phyloP scores from a whole-genome alignment of 2,888 invertebrate genomes.

The Melikaiella ostensackeni region DNA sequence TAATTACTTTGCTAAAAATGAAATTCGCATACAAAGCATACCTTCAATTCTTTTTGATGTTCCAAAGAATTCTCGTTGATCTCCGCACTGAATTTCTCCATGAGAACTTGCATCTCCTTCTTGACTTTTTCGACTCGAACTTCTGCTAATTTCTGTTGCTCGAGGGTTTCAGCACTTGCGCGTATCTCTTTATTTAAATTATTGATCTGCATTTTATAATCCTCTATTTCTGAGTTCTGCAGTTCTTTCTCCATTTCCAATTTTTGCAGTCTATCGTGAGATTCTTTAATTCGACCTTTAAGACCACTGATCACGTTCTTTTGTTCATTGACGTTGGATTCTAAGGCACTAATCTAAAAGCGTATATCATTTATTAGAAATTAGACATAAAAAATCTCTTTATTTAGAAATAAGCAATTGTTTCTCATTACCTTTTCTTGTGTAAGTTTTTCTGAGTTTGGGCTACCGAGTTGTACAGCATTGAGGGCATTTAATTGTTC shows the following conservation, averaged over 20 bases:
- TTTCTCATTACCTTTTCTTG: constrained; percentile 61
- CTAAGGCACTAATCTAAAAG: constrained; percentile 74
- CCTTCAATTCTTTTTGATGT: constrained; percentile 66
- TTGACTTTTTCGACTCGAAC: constrained; percentile 70
- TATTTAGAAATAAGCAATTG: not conserved
- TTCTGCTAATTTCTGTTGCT: constrained; percentile 70
- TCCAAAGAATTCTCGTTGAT: constrained; percentile 60
- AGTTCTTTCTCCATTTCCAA: constrained; percentile 81
- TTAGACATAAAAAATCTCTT: not conserved
- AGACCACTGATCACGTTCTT: constrained; percentile 60
- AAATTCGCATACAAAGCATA: constrained; percentile 42
- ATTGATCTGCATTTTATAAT: constrained; percentile 67
- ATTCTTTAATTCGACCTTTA: constrained; percentile 59
- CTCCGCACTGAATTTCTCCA: constrained; percentile 68
- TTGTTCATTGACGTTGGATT: constrained; percentile 60
- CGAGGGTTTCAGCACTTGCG: constrained; percentile 60
- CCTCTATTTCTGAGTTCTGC: constrained; percentile 76
- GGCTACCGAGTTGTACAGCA: constrained; percentile 80
- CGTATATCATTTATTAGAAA: constrained; percentile 45
- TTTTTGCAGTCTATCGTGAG: constrained; percentile 68
- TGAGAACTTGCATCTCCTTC: constrained; percentile 69
- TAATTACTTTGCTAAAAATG: no score
- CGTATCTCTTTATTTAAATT: constrained; percentile 68
- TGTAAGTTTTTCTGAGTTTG: constrained; percentile 69
- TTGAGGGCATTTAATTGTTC: constrained; percentile 81